A percentile compares a stretch with the other conserved stretches of the same genome.
Evolutionary conservation across 2,888 invertebrate species (phyloP).

Genomic region (Dicroscelio sp.): DNA sequence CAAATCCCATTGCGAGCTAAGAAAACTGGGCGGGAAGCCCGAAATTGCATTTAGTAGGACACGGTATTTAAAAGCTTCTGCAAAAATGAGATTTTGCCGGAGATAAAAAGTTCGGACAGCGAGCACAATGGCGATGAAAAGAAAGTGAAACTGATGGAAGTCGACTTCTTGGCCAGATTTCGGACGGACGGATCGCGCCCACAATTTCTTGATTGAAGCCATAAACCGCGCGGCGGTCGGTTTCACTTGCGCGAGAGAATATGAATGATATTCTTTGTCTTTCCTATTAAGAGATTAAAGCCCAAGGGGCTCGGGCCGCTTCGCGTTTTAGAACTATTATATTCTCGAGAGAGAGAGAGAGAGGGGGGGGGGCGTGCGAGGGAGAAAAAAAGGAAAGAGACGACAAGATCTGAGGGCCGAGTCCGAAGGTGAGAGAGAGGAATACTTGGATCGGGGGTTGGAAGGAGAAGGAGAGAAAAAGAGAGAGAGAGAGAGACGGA

Average conservation of each 20-base stretch:
- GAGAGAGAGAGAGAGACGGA: constrained; percentile 72
- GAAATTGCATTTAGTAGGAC: constrained; percentile 48
- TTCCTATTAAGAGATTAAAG: constrained; percentile 91
- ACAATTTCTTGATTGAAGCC: constrained; percentile 88
- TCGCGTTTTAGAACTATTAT: constrained; percentile 90
- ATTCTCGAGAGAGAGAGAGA: constrained; percentile 77
- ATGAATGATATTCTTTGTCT: constrained; percentile 89
- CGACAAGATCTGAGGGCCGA: constrained; percentile 63
- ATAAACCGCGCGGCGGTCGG: constrained; percentile 38
- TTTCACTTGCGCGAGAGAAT: constrained; percentile 79
- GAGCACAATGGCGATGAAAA: background rate
- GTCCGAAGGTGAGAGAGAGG: constrained; percentile 68
- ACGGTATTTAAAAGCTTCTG: constrained; percentile 50
- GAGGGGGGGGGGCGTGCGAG: constrained; percentile 44
- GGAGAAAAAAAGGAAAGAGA: constrained; percentile 53
- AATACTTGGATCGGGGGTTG: constrained; percentile 59
- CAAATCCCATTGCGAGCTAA: background rate
- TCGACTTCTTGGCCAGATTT: constrained; percentile 67
- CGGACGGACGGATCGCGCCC: constrained; percentile 74
- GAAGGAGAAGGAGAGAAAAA: constrained; percentile 56
- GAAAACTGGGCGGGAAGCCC: background rate
- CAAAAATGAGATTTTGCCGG: constrained; percentile 47
- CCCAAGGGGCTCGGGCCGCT: constrained; percentile 86
- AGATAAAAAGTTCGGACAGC: constrained; percentile 47
- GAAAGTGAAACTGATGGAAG: constrained; percentile 54